Base-by-base conservation (phyloP, 2,888 invertebrate species). In the Acrocyrtus sp. region DNA sequence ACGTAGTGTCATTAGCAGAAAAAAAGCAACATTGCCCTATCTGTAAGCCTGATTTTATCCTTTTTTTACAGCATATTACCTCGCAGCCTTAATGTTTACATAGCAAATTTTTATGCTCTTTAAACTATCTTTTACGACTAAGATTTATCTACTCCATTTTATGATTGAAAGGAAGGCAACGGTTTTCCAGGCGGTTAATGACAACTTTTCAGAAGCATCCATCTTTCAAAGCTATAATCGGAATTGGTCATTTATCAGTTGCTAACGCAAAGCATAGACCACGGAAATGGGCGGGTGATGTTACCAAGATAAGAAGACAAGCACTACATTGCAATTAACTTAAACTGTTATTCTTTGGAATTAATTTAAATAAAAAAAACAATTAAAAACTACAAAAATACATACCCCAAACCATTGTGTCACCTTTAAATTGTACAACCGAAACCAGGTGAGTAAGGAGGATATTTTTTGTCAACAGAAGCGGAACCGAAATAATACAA, bases 361-460 rank as follows among this genome's bases (percentile, higher is more conserved):
- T 39, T 24, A 69, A 27, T 34, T 34, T 34, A 34, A 34, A 34
- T 34, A 34, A 34, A 34, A 34, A 34, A 50, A n/a, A n/a, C n/a
- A n/a, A n/a, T n/a, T 21, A 10, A 74, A 69, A 51, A 43, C 19
- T 34, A n/a, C 24, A 57, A 34, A 26, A 51, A 17, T 48, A 76
- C 78, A 60, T 80, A 80, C 78, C 78, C 80, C 80, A 79, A 79
- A 80, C 80, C 80, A 80, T 41, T 80, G 78, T 27, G 80, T 79
- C 70, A 80, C 78, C 80, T 80, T 65, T 34, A 34, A n/a, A 34
- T 34, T 58, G 50, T 51, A 62, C 61, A 58, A 67, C 54, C 48
- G 34, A 70, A 65, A 65, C 58, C 65, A 56, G 45, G 63, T 22
- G 54, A 67, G 47, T 50, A 27, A 63, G 63, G 22, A 48, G 54